phyloP scores from a whole-genome alignment of 2,113 vertebrate genomes.

The Brachirus orientalis region DNA sequence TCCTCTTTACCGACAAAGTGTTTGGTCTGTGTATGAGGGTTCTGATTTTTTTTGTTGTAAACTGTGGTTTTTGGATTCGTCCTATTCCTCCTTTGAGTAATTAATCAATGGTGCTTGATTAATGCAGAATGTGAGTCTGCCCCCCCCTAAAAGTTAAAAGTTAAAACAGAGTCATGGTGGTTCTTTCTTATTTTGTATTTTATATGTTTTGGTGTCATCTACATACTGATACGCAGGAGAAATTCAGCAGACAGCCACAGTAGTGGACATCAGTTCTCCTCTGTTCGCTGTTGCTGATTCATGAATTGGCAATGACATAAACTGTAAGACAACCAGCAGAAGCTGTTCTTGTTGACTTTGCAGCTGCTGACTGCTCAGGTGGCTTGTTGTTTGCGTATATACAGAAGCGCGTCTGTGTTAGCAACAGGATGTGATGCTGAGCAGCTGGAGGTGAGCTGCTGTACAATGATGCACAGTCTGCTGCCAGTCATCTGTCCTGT shows the following conservation, averaged over 20 bases:
- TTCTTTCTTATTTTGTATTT: too few species aligned
- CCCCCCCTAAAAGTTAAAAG: too few species aligned
- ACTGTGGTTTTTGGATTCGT: too few species aligned
- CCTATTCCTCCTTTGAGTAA: too few species aligned
- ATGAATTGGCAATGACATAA: constrained; percentile 26
- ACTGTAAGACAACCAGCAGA: background rate
- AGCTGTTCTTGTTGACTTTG: background rate
- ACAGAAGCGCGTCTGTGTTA: constrained; percentile 8
- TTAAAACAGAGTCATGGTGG: too few species aligned
- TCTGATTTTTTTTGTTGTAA: too few species aligned
- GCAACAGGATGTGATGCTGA: constrained; percentile 35
- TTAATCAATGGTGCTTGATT: too few species aligned
- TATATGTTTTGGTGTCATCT: too few species aligned
- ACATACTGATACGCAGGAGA: constrained; percentile 1
- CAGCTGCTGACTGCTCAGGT: constrained; percentile 26
- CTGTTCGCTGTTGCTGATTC: constrained; percentile 2
- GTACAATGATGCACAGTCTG: constrained; percentile 30
- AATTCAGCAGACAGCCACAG: constrained; percentile 11
- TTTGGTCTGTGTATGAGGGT: too few species aligned
- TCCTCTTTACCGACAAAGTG: too few species aligned
- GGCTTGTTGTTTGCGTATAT: background rate
- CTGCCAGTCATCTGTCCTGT: background rate
- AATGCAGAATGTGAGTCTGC: too few species aligned
- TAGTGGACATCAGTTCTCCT: constrained; percentile 20
- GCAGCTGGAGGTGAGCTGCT: constrained; percentile 67